Evolutionary conservation across 2,888 invertebrate genomes (phyloP), one percentile per base, ranked within the genome.

Genomic region (Bellardia pandia): DNA sequence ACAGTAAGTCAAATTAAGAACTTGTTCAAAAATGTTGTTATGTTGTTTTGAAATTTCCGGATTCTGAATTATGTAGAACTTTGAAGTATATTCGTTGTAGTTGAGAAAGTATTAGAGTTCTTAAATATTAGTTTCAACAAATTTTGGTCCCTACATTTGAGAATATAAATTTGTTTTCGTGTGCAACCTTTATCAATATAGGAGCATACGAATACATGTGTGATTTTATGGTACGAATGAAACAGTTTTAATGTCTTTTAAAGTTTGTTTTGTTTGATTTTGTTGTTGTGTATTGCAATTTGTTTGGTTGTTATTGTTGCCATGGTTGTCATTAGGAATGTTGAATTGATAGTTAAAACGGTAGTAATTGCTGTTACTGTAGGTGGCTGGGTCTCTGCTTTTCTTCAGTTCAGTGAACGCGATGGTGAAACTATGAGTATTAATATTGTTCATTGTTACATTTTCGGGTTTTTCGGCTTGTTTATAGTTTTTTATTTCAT

Each of bases 241-340:
- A 33, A 76, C 53, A 30, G 51, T 58, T 75, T 62, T 51, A 62
- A 68, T 48, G 85, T 56, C 60, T 64, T 66, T 56, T 13, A 69
- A 58, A 45, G 64, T 53, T 56, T 30, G 8, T 23, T 33, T 14
- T 58, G 13, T 30, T 72, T 30, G 40, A 23, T 42, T 9, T 88
- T 90, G 89, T 89, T 90, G 40, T 60, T 56, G 56, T 56, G 42
- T 45, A 48, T 5, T 48, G 48, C 48, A 60, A 62, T 62, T 75
- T 75, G 48, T 60, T 75, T 75, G 48, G 60, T n/a, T n/a, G 33
- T 51, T 62, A 13, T 37, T 62, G 74, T 88, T 89, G 88, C 85
- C 53, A 69, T 60, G 84, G 89, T 88, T 88, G 78, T 85, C 85
- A 86, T 82, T 88, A 82, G 88, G 68, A 88, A 90, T 88, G 89